phyloP scores from a whole-genome alignment of 1,140 invertebrate genomes.

The Tachypleus tridentatus region DNA sequence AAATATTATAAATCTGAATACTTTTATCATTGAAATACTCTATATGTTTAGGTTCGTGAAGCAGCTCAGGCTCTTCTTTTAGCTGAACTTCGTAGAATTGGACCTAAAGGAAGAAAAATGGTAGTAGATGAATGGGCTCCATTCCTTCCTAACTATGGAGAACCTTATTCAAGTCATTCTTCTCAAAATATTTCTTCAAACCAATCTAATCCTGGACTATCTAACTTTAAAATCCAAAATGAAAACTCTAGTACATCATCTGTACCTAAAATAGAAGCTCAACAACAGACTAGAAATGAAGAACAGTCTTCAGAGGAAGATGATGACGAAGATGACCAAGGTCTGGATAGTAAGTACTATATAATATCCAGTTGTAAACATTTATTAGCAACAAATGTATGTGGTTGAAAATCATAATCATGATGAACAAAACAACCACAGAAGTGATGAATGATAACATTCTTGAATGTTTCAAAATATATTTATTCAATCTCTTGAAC shows the following conservation, averaged over 20 bases:
- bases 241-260: neutral
- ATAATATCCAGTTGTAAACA: too few species aligned
- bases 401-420: too few species aligned
- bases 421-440: too few species aligned
- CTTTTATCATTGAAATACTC: too few species aligned
- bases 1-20: too few species aligned
- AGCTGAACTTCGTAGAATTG: constrained; percentile 82
- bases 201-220: neutral
- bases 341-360: neutral
- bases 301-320: constrained; percentile 54
- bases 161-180: constrained; percentile 31
- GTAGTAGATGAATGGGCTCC: constrained; percentile 92
- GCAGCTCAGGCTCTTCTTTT: constrained; percentile 90
- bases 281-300: constrained; percentile 18
- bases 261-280: constrained; percentile 1
- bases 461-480: too few species aligned
- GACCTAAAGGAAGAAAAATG: constrained; percentile 77
- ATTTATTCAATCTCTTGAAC: too few species aligned
- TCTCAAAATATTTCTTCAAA: neutral
- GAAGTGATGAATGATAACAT: too few species aligned
- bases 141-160: constrained; percentile 75
- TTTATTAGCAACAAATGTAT: too few species aligned
- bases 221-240: neutral
- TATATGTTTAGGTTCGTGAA: constrained; percentile 54
- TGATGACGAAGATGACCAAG: constrained; percentile 53